Evolutionary conservation across 1,140 invertebrate genomes (phyloP), one percentile per base, ranked within the genome.

Genomic region (Nasonia vitripennis): DNA sequence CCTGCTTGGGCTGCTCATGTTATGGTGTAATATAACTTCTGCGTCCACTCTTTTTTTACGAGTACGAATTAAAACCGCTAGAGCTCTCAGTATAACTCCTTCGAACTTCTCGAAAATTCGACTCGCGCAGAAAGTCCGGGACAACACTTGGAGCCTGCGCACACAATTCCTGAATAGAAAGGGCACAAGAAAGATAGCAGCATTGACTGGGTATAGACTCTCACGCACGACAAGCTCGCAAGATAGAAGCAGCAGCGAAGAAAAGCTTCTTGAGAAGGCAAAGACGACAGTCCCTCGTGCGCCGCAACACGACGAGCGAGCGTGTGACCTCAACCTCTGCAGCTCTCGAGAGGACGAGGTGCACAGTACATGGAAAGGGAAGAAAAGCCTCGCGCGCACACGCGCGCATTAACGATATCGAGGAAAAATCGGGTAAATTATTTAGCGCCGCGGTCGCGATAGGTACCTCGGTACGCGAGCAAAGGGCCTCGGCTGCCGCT

Each of bases 391-490:
- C 41, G 9, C 4, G 37, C 37, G 41, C 41, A 45, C 41, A 45
- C 41, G 9, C 1, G 27, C 12, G 67, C 27, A 27, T 55, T 70
- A 87, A 11, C 78, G 73, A 45, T 79, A 78, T 84, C 48, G 80
- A 75, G 86, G 88, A 92, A 92, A 92, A 92, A 92, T 91, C 87
- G 80, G 87, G 87, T 91, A 92, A 92, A 91, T 92, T 92, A 92
- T 92, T 92, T 91, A 91, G 91, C 90, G 88, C 89, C 90, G 27
- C 34, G 34, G 31, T 77, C n/a, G n/a, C 12, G 41, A 12, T 45
- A 45, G 27, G 27, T 45, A 45, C 9, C 55, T 80, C 10, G 2
- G 34, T 14, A 48, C 71, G 27, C 14, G 75, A n/a, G 74, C 27
- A 37, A 37, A 41, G 81, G 87, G 87, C 88, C 41, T 45, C 7